A percentile compares a stretch with the other conserved stretches of the same genome.
Conservation (phyloP, 2,888 invertebrate genomes). For the Xanthorhoe spadicearia region DNA sequence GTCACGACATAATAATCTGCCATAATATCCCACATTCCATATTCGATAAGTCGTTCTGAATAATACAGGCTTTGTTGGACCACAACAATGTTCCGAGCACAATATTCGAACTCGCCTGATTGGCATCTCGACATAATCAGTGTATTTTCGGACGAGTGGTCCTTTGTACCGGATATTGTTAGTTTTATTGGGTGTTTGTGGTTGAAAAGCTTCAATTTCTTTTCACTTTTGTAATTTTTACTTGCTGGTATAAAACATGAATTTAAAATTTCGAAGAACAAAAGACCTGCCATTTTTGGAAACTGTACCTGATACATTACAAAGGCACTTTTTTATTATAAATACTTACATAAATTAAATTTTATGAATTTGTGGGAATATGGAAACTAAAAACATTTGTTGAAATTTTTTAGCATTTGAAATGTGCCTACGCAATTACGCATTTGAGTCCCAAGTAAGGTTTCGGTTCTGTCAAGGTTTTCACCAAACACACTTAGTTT, state of each 20-base stretch:
- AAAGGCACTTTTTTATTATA: too few species aligned
- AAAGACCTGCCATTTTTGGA: background rate
- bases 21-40: conserved; percentile 11
- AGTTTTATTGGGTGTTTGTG: conserved; percentile 10
- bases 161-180: conserved; percentile 19
- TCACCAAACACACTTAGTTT: too few species aligned
- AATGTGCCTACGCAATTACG: too few species aligned
- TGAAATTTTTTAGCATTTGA: too few species aligned
- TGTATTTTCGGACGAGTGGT: conserved; percentile 13
- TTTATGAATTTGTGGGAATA: too few species aligned
- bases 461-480: too few species aligned
- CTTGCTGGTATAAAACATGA: background rate
- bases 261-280: background rate
- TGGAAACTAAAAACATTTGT: too few species aligned
- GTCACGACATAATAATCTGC: conserved; percentile 2
- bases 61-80: conserved; percentile 22
- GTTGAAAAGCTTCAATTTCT: background rate
- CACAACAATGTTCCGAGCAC: conserved; percentile 22
- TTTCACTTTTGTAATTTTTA: background rate
- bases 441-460: too few species aligned
- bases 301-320: too few species aligned
- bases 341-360: too few species aligned
- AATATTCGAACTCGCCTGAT: conserved; percentile 22
- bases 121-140: conserved; percentile 32
- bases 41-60: conserved; percentile 7